These are phyloP conservation scores for Notolabrus celidotus DNA, from an alignment of 2,797 vertebrate species.

Conservation along the genomic window DNA sequence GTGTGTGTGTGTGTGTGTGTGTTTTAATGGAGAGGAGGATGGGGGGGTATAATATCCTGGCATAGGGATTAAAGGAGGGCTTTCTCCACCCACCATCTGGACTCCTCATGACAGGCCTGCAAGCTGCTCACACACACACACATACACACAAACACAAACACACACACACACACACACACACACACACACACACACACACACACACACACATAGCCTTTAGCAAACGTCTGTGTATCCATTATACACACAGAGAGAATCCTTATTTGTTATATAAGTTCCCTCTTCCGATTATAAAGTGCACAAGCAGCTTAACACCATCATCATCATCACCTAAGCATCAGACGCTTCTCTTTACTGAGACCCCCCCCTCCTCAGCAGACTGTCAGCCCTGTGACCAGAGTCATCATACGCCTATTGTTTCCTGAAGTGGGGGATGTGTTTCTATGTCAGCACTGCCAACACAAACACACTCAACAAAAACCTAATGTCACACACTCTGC, in stretches of 20 bases:
- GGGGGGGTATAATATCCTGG: conserved; percentile 67
- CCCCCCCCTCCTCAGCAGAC: not conserved
- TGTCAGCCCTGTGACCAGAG: conserved; percentile 26
- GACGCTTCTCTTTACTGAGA: conserved; percentile 7
- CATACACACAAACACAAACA: conserved; percentile 27
- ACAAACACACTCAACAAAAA: conserved; percentile 3
- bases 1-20: conserved; percentile 12
- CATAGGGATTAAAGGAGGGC: conserved; percentile 78
- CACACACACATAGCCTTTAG: conserved; percentile 8
- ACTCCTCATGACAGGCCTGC: conserved; percentile 75
- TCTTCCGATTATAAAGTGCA: conserved; percentile 35
- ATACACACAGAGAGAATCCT: conserved; percentile 12
- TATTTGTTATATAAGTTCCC: conserved; percentile 36
- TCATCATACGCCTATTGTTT: conserved; percentile 57
- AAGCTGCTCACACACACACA: conserved; percentile 64
- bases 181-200: conserved; percentile 28
- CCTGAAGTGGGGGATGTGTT: conserved; percentile 49
- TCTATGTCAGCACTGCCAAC: conserved; percentile 28
- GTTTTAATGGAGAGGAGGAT: no score
- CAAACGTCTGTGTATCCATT: not conserved
- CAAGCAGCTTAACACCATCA: conserved; percentile 69
- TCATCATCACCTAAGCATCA: conserved; percentile 25
- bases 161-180: conserved; percentile 32
- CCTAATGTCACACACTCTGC: not conserved
- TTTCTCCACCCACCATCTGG: conserved; percentile 83